Evolutionary conservation across 1,140 invertebrate genomes (phyloP).

Genomic region (Drosophila nigromelanica): DNA sequence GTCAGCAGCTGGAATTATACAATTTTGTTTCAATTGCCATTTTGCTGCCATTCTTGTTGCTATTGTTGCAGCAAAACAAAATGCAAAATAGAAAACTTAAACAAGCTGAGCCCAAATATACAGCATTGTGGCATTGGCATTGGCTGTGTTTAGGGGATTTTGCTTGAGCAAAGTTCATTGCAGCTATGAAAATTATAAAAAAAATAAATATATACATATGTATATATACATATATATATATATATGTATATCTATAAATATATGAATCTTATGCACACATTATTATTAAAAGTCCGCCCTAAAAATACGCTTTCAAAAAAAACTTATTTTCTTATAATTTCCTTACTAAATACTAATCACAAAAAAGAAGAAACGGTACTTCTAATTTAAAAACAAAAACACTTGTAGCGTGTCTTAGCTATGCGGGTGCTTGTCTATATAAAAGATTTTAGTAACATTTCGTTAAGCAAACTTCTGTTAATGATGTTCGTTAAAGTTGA

Average conservation of each 20-base stretch:
- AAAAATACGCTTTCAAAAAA: too few species aligned
- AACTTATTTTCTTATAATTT: too few species aligned
- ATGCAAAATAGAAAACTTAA: background rate
- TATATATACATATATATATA: too few species aligned
- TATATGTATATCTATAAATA: too few species aligned
- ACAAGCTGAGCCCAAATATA: background rate
- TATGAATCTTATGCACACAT: too few species aligned
- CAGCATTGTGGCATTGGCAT: too few species aligned
- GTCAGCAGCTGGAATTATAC: slow-evolving; percentile 35
- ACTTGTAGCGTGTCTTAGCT: background rate
- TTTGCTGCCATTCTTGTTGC: slow-evolving; percentile 6
- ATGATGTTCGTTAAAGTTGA: background rate
- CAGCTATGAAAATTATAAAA: background rate
- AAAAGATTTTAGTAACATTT: slow-evolving; percentile 2
- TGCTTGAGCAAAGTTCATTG: background rate
- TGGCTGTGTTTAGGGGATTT: background rate
- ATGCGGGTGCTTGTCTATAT: slow-evolving; percentile 1
- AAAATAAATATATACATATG: too few species aligned
- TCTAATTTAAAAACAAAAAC: background rate
- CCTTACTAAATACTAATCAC: too few species aligned
- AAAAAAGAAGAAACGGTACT: background rate
- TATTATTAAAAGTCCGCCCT: too few species aligned
- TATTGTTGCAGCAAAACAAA: slow-evolving; percentile 3
- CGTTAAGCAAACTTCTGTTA: slow-evolving; percentile 17
- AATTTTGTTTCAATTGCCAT: slow-evolving; percentile 40